These are phyloP conservation scores for Notodonta ziczac DNA, from an alignment of 2,888 invertebrate species.

Conservation along the genomic window DNA sequence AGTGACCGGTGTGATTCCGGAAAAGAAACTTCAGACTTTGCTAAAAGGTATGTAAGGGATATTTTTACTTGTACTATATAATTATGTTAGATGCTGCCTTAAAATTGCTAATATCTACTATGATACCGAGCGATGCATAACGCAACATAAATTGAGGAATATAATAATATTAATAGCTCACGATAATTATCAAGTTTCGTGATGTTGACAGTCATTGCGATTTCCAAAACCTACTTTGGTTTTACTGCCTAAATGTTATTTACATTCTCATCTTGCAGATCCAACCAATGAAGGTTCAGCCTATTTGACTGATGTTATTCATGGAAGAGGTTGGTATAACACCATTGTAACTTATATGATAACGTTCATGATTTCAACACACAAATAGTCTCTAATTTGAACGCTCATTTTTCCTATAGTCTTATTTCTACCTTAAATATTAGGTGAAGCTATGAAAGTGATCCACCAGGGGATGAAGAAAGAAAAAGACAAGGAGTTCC, in stretches of 20 bases:
- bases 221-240: too few species aligned
- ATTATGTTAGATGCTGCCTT: background rate
- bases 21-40: constrained; percentile 49
- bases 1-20: constrained; percentile 52
- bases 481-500: constrained; percentile 49
- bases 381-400: too few species aligned
- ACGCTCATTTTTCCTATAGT: too few species aligned
- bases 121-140: too few species aligned
- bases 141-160: too few species aligned
- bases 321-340: constrained; percentile 56
- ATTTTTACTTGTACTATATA: background rate
- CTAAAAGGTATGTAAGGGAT: constrained; percentile 53
- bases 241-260: background rate
- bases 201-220: too few species aligned
- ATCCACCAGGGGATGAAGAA: constrained; percentile 51
- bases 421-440: background rate
- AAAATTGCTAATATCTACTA: background rate
- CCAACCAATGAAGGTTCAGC: constrained; percentile 57
- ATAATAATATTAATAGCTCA: too few species aligned
- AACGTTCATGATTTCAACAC: background rate
- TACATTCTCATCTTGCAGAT: constrained; percentile 37
- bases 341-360: background rate
- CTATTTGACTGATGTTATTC: constrained; percentile 53
- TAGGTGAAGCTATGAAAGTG: constrained; percentile 58
- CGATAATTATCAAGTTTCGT: too few species aligned